Base-by-base conservation (phyloP, 2,113 vertebrate genomes). In the Syngnathus scovelli region DNA sequence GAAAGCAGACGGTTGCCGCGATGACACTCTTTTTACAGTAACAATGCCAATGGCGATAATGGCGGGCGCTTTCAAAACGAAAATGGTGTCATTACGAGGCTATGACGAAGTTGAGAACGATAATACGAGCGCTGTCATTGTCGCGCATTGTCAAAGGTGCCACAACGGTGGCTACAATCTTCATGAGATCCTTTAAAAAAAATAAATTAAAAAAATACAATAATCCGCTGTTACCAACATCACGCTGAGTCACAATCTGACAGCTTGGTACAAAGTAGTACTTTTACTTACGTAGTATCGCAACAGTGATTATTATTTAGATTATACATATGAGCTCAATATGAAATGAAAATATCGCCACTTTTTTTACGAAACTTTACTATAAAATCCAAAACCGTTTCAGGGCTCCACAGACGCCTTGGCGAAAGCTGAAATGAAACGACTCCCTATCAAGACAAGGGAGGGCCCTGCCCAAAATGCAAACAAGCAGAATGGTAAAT, bases 401-500 rank as follows among this genome's bases (percentile, higher is more conserved):
- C 27, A 33, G 27, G 27, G 2, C 27, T 33, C 27, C 27, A 33
- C 27, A 15, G 15, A 18, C 12, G 16, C 44, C 44, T 5, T 46
- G 44, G 16, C n/a, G 10, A 55, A 21, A 6, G 27, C 55, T 56
- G 27, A 3, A 56, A 33, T 36, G 4, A 36, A 41, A 41, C 2
- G 38, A 61, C 19, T 41, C 37, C 59, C 15, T 7, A 61, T 62
- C 76, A 66, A 10, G 10, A 56, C 7, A 18, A n/a, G 13, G 3
- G 51, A n/a, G 12, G 61, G 54, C 54, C 23, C 64, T 70, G 69
- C 70, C 67, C 73, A 66, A 70, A 75, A 80, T 52, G 73, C n/a
- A 66, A 76, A 74, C 64, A 68, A 52, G 71, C 75, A 55, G 63
- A 33, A 82, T 62, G 60, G 83, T 85, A 82, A 83, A 82, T 83